phyloP scores from a whole-genome alignment of 2,113 vertebrate genomes.

The Sciurus niger region DNA sequence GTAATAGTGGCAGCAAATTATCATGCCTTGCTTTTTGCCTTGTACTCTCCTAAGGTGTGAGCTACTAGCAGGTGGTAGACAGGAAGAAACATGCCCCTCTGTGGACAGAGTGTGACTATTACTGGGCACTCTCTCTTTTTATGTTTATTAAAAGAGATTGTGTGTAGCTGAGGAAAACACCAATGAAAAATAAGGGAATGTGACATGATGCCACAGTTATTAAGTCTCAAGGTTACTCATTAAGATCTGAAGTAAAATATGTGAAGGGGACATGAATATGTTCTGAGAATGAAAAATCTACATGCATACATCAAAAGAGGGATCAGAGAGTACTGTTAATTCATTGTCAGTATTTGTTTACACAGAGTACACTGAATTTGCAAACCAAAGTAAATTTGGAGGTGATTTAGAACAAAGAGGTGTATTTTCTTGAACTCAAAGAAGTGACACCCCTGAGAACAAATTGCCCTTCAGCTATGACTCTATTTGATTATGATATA shows the following conservation, averaged over 20 bases:
- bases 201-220: conserved; percentile 39
- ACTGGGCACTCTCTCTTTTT: background rate
- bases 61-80: background rate
- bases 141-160: conserved; percentile 21
- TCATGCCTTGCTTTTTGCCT: conserved; percentile 49
- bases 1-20: conserved; percentile 52
- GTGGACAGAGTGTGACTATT: background rate
- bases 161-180: background rate
- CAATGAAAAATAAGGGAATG: background rate
- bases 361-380: conserved; percentile 60
- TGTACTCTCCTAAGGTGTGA: conserved; percentile 19
- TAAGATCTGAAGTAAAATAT: conserved; percentile 54
- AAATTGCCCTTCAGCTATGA: conserved; percentile 70
- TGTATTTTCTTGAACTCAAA: conserved; percentile 68
- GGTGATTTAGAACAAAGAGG: conserved; percentile 70
- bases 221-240: conserved; percentile 50
- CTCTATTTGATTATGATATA: conserved; percentile 78
- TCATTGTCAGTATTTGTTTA: conserved; percentile 71
- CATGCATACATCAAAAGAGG: background rate
- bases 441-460: conserved; percentile 61
- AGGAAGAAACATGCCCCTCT: background rate
- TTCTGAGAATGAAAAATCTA: conserved; percentile 6
- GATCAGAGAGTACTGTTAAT: conserved; percentile 11
- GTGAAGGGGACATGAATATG: background rate
- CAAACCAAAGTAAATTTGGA: conserved; percentile 79